Conservation (phyloP, 2,797 vertebrate genomes). For the Periophthalmus magnuspinnatus region DNA sequence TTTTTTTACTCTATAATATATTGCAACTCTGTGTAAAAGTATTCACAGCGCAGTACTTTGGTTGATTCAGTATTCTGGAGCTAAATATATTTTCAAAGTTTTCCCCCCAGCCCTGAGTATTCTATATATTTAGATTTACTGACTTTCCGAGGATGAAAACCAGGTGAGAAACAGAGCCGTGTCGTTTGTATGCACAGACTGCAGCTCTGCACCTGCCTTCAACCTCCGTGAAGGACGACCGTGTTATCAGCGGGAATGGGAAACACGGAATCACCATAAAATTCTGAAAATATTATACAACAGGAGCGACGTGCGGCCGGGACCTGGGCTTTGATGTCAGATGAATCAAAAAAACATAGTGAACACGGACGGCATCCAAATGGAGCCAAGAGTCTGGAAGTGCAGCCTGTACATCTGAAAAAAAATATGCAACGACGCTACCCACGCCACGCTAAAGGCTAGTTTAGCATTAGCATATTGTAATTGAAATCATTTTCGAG, state of each 20-base stretch:
- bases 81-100: too few species aligned
- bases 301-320: background rate
- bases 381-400: background rate
- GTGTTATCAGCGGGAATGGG: slow-evolving; percentile 9
- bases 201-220: slow-evolving; percentile 6
- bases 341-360: slow-evolving; percentile 20
- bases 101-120: too few species aligned
- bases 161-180: background rate
- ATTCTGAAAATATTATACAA: background rate
- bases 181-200: background rate
- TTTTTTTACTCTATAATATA: too few species aligned
- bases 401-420: background rate
- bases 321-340: slow-evolving; percentile 15
- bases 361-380: background rate
- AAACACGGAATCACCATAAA: slow-evolving; percentile 13
- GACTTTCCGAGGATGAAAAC: background rate
- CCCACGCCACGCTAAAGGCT: background rate
- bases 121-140: slow-evolving; percentile 6
- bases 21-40: too few species aligned
- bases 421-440: background rate
- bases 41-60: too few species aligned
- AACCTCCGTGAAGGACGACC: slow-evolving; percentile 8
- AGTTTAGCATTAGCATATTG: background rate
- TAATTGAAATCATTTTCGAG: background rate
- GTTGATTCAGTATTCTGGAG: too few species aligned